A percentile compares a stretch with the other conserved stretches of the same genome.
Conservation (phyloP, 1,140 invertebrate genomes). For the Habropoda laboriosa region DNA sequence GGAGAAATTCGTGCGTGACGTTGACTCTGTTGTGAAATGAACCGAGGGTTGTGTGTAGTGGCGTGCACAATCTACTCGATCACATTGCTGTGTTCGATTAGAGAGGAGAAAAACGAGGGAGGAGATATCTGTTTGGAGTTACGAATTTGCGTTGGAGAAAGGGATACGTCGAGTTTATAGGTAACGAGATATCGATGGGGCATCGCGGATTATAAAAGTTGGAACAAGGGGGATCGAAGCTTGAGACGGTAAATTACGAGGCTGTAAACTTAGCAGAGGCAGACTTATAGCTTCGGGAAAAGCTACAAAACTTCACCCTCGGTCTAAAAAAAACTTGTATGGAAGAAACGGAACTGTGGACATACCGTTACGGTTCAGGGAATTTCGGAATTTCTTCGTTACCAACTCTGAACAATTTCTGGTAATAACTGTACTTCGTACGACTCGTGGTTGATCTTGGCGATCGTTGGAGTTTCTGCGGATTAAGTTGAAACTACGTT, state of each 20-base stretch:
- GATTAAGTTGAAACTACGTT: too few species aligned
- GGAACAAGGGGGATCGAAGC: slow-evolving; percentile 5
- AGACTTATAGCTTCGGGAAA: not conserved
- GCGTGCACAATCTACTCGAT: slow-evolving; percentile 1
- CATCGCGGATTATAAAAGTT: slow-evolving; percentile 23
- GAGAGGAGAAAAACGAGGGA: not conserved
- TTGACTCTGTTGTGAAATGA: not conserved
- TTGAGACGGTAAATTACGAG: slow-evolving; percentile 17
- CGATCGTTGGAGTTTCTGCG: too few species aligned
- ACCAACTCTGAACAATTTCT: too few species aligned
- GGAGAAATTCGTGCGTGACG: not conserved
- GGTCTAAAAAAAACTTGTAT: slow-evolving; percentile 6
- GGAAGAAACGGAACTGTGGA: not conserved
- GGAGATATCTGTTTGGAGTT: not conserved
- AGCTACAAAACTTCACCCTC: slow-evolving; percentile 4
- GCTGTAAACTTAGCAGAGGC: not conserved
- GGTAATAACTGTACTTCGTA: too few species aligned
- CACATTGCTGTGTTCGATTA: not conserved
- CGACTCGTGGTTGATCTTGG: too few species aligned
- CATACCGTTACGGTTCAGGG: too few species aligned
- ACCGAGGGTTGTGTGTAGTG: not conserved
- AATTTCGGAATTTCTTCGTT: too few species aligned
- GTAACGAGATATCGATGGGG: slow-evolving; percentile 2
- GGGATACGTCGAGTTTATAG: not conserved
- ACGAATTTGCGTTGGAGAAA: not conserved